Conservation (phyloP, 2,113 vertebrate genomes). For the Acrocephalus arundinaceus region DNA sequence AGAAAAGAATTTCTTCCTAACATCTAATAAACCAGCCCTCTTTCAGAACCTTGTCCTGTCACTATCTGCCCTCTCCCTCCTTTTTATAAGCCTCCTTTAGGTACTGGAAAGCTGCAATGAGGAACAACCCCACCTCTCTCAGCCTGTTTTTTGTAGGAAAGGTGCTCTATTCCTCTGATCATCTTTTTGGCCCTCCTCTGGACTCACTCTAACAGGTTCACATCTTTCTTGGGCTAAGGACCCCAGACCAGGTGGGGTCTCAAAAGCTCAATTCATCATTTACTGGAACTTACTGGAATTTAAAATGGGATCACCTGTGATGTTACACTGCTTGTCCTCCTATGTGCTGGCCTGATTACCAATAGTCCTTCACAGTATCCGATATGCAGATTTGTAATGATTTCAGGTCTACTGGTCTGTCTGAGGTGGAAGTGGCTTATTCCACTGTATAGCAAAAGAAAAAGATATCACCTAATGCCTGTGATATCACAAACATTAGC, state of each 20-base stretch:
- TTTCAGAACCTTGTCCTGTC: background rate
- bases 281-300: background rate
- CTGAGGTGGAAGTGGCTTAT: background rate
- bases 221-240: background rate
- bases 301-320: background rate
- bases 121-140: background rate
- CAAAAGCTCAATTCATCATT: background rate
- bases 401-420: background rate
- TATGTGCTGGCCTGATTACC: background rate
- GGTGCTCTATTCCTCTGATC: background rate
- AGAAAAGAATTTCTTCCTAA: background rate
- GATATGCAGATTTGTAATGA: background rate
- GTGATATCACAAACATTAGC: background rate
- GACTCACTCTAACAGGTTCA: background rate
- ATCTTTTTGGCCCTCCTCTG: background rate
- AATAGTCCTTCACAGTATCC: background rate
- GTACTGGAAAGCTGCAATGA: background rate
- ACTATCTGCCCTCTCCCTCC: background rate
- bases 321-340: background rate
- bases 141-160: background rate
- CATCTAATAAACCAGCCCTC: background rate
- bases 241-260: background rate
- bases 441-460: background rate
- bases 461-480: background rate
- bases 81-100: background rate